These are phyloP conservation scores for Phaenicophaeus curvirostris DNA, from an alignment of 2,797 vertebrate genomes.

Conservation along the genomic window DNA sequence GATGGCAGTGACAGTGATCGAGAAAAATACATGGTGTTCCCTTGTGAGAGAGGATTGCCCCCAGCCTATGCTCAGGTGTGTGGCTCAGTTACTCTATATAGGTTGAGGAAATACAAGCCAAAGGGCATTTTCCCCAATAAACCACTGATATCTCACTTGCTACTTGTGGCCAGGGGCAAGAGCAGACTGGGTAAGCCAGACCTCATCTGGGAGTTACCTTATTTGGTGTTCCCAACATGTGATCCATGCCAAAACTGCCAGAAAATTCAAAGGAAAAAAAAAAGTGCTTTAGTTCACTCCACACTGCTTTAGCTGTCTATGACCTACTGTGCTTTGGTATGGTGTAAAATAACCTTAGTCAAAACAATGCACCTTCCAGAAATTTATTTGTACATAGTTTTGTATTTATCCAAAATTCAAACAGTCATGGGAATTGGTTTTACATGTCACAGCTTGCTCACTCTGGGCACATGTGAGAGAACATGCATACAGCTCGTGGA, in stretches of 20 bases:
- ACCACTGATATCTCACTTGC: background rate
- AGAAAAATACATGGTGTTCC: background rate
- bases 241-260: background rate
- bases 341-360: background rate
- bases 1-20: background rate
- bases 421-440: conserved; percentile 12
- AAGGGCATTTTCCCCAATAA: background rate
- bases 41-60: background rate
- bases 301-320: background rate
- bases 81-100: background rate
- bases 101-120: background rate
- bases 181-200: background rate
- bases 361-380: conserved; percentile 35
- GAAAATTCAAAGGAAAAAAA: background rate
- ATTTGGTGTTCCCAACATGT: background rate
- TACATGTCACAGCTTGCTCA: background rate
- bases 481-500: background rate
- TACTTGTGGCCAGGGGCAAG: background rate
- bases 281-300: background rate
- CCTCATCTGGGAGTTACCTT: background rate
- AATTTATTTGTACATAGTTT: conserved; percentile 18
- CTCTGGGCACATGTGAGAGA: background rate
- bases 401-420: background rate
- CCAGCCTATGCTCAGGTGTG: background rate
- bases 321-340: background rate